Percentiles rank a stretch among this genome's conserved stretches.
These are phyloP conservation scores for Dipodomys merriami DNA, from an alignment of 2,113 vertebrate genomes.

Conservation along the genomic window DNA sequence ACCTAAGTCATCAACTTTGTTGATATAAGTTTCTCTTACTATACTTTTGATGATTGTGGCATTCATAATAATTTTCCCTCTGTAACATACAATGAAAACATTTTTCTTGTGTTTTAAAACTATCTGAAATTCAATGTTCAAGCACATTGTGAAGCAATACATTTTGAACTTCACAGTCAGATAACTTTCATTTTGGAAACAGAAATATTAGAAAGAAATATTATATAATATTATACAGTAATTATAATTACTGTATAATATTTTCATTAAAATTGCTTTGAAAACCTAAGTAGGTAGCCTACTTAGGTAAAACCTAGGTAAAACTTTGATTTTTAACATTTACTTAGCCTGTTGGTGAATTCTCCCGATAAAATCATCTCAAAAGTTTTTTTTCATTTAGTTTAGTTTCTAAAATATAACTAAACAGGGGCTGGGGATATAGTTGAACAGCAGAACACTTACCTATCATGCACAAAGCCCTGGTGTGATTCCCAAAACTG, in stretches of 20 bases:
- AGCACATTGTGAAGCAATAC: not conserved
- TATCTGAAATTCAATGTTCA: not conserved
- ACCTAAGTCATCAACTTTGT: not conserved
- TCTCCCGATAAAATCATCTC: not conserved
- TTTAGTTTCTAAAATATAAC: not conserved
- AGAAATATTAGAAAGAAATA: constrained; percentile 42
- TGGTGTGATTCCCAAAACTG: not conserved
- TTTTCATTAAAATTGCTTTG: not conserved
- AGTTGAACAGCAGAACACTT: not conserved
- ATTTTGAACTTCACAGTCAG: constrained; percentile 10
- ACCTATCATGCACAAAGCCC: not conserved
- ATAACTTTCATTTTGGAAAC: constrained; percentile 40
- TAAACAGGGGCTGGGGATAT: not conserved
- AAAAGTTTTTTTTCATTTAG: constrained; percentile 45
- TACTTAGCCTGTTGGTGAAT: constrained; percentile 2
- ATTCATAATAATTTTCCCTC: not conserved
- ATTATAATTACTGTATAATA: not conserved
- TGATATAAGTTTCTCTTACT: not conserved
- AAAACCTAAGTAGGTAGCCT: not conserved
- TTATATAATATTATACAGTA: too few relatives aligned
- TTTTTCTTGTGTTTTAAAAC: constrained; percentile 10
- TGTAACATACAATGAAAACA: constrained; percentile 14
- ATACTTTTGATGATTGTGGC: not conserved
- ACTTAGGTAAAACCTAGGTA: not conserved
- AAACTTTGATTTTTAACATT: not conserved